Base-by-base conservation (phyloP, 2,888 invertebrate genomes). In the Cephalotes varians region DNA sequence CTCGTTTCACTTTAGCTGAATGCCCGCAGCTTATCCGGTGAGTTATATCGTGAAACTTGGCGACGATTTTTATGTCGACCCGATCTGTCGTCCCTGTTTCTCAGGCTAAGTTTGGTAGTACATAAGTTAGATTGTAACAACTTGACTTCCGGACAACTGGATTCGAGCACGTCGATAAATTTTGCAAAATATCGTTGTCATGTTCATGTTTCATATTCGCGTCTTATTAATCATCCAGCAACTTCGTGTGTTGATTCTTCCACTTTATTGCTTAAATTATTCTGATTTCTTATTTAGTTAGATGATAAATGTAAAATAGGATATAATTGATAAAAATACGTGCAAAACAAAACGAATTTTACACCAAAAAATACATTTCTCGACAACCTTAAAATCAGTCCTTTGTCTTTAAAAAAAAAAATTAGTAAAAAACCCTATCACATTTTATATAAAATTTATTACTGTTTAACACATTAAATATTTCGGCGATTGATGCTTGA, bases 11-110 rank as follows among this genome's bases (percentile, higher is more conserved):
- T 64, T 51, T 64, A 79, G 82, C 85, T 58, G 86, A 77, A 80
- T 72, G 62, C 47, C 58, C 85, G 7, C 40, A 76, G 77, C 82
- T 85, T 85, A 85, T 85, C 83, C 85, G 62, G 73, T 88, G 88
- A 88, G 73, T 88, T 87, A 88, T 80, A 65, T 31, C 49, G 58
- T 44, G 56, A 69, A 88, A 88, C 58, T 85, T 88, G 25, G 77
- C 76, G 21, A 21, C 54, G 81, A 87, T 88, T 86, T 88, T 87
- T 88, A 85, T 49, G 51, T 37, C 54, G 62, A 28, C 60, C 58
- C 81, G 71, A 71, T 88, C 81, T 85, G 69, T 83, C 87, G 62
- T 73, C 62, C 65, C 64, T 62, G 64, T 82, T 76, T 74, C 74
- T 56, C 77, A 34, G 34, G 44, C 40, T 56, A 51, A 69, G 71